Conservation (phyloP, 2,797 vertebrate genomes). For the Fistularia tabacaria region DNA sequence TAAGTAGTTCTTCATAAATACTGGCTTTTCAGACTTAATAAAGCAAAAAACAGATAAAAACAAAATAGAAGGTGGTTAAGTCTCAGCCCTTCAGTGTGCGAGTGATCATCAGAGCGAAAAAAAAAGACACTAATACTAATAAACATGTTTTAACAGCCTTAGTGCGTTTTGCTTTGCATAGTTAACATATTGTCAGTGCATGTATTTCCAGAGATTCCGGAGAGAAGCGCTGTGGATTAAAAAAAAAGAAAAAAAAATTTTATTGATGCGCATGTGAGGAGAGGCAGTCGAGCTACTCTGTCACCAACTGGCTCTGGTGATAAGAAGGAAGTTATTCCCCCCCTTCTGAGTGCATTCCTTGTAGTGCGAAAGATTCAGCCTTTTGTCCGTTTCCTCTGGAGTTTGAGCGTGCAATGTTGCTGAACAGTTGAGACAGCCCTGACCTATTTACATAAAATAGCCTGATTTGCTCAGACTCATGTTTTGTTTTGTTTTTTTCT, state of each 20-base stretch:
- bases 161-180: too few relatives aligned
- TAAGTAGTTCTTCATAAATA: conserved; percentile 69
- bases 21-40: background rate
- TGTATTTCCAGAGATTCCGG: too few relatives aligned
- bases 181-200: too few relatives aligned
- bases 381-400: conserved; percentile 17
- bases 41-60: background rate
- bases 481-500: too few relatives aligned
- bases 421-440: conserved; percentile 18
- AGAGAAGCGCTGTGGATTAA: too few relatives aligned
- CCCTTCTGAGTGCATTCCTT: conserved; percentile 3
- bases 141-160: too few relatives aligned
- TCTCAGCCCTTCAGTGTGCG: too few relatives aligned
- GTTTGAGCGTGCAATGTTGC: conserved; percentile 17
- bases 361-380: conserved; percentile 12
- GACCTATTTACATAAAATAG: conserved; percentile 31
- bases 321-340: conserved; percentile 31
- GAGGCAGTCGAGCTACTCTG: background rate
- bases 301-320: conserved; percentile 38
- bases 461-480: conserved; percentile 8
- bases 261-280: too few relatives aligned
- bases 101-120: too few relatives aligned
- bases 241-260: too few relatives aligned
- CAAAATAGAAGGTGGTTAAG: too few relatives aligned
- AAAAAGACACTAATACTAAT: too few relatives aligned